Base-by-base conservation (phyloP, 2,888 invertebrate species). In the Anticlea derivata region DNA sequence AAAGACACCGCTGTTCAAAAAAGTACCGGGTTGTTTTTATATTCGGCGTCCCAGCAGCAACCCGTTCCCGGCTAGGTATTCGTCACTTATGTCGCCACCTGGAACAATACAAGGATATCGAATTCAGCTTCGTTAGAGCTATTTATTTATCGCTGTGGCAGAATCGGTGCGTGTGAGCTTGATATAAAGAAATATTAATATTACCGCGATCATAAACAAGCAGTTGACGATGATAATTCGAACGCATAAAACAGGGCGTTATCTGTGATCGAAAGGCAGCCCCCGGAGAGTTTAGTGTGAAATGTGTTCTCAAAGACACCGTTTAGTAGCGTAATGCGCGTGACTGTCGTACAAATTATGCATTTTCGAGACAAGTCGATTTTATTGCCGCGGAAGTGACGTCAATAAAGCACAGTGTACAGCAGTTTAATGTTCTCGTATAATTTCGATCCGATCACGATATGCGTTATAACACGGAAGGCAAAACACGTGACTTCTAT, bases 291-390 rank as follows among this genome's bases (percentile, higher is more conserved):
- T 86, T 85, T 81, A 87, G 87, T 88, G 88, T 89, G 86, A 88
- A 90, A 87, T 87, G 88, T 88, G 85, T 87, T 87, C 83, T 78
- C 74, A 79, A 78, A 84, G 86, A 87, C 88, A 89, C 88, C 87
- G 83, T 90, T 89, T 90, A 89, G 88, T 85, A 86, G 80, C 84
- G 77, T 84, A 80, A 81, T 80, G 82, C 87, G 87, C 88, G 89
- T 89, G 89, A 87, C 89, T 85, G 76, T 75, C 75, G 76, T 89
- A 89, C 89, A 84, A 88, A 90, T 89, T 86, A 88, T 89, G 86
- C 89, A 83, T 88, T 88, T 88, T 73, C 78, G 82, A 79, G 86
- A 86, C 87, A 83, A 80, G 83, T 80, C 82, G 83, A 85, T 84
- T 89, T 90, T 89, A 90, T 87, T 84, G 79, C 84, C 67, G 66